A percentile compares a stretch with the other conserved stretches of the same genome.
These are phyloP conservation scores for Nemapogon koenigi DNA, from an alignment of 2,888 invertebrate species.

Conservation along the genomic window DNA sequence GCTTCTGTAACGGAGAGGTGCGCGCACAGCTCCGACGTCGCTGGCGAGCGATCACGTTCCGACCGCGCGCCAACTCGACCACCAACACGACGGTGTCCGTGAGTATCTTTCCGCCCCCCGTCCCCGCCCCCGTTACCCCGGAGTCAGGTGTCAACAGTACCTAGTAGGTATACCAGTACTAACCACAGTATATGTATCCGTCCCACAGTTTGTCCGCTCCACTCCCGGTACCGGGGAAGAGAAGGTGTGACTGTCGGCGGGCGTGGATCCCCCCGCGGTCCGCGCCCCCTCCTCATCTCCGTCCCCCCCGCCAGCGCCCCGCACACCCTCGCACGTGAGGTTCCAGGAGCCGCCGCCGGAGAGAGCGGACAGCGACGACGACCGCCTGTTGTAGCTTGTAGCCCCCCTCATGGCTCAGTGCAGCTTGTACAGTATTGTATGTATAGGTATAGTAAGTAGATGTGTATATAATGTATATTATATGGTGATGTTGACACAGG, in stretches of 20 bases:
- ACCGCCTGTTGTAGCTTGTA: too few relatives aligned
- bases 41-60: conserved; percentile 75
- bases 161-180: not conserved
- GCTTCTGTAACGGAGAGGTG: conserved; percentile 96
- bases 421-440: too few relatives aligned
- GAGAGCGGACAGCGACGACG: not conserved
- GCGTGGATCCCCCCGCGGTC: conserved; percentile 23
- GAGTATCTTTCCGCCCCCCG: conserved; percentile 49
- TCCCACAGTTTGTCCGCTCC: not conserved
- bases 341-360: too few relatives aligned
- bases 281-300: conserved; percentile 13
- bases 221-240: conserved; percentile 74
- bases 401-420: too few relatives aligned
- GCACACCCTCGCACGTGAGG: not conserved
- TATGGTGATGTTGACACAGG: too few relatives aligned
- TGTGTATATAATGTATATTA: too few relatives aligned
- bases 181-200: not conserved
- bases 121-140: too few relatives aligned
- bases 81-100: conserved; percentile 90
- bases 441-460: too few relatives aligned
- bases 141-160: not conserved
- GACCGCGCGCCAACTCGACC: conserved; percentile 82
- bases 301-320: conserved; percentile 6
- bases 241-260: conserved; percentile 80
- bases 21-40: conserved; percentile 83